Base-by-base conservation (phyloP, 2,113 vertebrate genomes). In the Proterorhinus semilunaris region DNA sequence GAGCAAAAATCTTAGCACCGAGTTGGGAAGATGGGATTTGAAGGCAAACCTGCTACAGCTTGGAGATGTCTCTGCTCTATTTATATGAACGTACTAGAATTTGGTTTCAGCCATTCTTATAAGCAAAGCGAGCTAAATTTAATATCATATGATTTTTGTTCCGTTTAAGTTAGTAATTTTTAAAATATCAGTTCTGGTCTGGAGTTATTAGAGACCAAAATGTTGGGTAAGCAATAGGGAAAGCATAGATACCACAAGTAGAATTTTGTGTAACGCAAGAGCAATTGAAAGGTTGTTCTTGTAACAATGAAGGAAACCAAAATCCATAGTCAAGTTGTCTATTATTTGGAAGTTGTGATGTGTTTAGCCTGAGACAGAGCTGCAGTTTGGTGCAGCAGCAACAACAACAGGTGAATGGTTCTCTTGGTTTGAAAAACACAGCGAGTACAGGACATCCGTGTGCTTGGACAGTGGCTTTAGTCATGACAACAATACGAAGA, bases 301-400 rank as follows among this genome's bases (percentile, higher is more conserved):
- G 12, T 12, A 21, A 58, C 27, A 58, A 15, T 9, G 36, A 0
- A 44, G 15, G 58, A 61, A 61, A 61, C 42, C 36, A 61, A n/a
- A n/a, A 44, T 16, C 42, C 42, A 61, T n/a, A n/a, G 43, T 47
- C 17, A 8, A 62, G 43, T 53, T 11, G 10, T 13, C 17, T 27
- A 63, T 64, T 68, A 46, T 61, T 50, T 68, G 76, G 74, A 79
- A 79, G 81, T 77, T 74, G 77, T 72, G 80, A 76, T 75, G 74
- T 74, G 72, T 76, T 72, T 69, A 79, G 83, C 88, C 82, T 88
- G 85, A 88, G 85, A 79, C 71, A 61, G 63, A 75, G 86, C 81
- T 76, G 84, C 83, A 69, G 63, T 62, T 59, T 36, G 44, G 66
- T 76, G 81, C 74, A 81, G 78, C 65, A 69, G 77, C 74, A 70